phyloP scores from a whole-genome alignment of 64 coral and sea anemone genomes.

The Pocillopora verrucosa region DNA sequence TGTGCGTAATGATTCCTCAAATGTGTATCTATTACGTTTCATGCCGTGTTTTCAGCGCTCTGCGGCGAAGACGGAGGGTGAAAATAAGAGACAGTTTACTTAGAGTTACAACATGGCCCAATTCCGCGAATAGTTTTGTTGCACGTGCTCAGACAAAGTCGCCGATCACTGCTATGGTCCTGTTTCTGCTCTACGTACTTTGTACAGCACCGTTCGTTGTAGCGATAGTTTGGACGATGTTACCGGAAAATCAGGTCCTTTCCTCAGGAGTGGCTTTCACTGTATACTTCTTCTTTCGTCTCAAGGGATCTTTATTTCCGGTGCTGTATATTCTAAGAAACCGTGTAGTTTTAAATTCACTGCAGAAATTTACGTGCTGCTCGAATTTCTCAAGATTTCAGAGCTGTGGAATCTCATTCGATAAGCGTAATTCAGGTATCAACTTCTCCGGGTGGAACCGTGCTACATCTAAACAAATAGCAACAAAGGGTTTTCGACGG shows the following conservation, averaged over 20 bases:
- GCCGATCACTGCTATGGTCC: constrained; percentile 41
- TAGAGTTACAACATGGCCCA: constrained; percentile 7
- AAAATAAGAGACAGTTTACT: constrained; percentile 29
- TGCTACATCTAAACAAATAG: not conserved
- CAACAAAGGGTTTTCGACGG: not conserved
- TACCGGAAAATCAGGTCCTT: constrained; percentile 13
- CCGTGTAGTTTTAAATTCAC: constrained; percentile 17
- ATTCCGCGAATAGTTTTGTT: constrained; percentile 55
- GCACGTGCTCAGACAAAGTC: constrained; percentile 34
- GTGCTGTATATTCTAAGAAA: constrained; percentile 81
- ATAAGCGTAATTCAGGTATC: not conserved
- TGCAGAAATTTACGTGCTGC: constrained; percentile 15
- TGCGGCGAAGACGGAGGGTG: constrained; percentile 51
- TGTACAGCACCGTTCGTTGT: constrained; percentile 53
- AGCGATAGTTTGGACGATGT: constrained; percentile 42
- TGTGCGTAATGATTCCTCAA: constrained; percentile 46
- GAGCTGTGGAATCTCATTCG: not conserved
- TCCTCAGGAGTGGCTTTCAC: not conserved
- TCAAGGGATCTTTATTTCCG: constrained; percentile 73
- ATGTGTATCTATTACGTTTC: constrained; percentile 48
- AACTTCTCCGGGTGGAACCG: not conserved
- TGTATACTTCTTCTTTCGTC: constrained; percentile 52
- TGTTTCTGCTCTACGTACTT: constrained; percentile 55
- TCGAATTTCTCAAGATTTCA: not conserved
- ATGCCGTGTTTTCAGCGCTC: constrained; percentile 45